Base-by-base conservation (phyloP, 2,888 invertebrate species). In the Oscheius onirici region DNA sequence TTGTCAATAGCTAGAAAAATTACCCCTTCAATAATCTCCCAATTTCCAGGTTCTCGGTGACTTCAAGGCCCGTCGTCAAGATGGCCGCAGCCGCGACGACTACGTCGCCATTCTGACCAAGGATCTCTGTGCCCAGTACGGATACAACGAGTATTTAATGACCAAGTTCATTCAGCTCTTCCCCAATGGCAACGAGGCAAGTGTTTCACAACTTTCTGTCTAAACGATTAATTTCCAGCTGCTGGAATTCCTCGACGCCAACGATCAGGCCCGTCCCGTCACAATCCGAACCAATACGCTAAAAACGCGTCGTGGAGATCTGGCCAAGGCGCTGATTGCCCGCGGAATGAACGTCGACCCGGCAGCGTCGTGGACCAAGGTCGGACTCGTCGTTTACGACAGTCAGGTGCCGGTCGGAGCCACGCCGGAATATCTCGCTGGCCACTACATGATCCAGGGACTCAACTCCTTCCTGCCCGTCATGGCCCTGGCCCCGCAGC, bases 261-360 rank as follows among this genome's bases (percentile, higher is more conserved):
- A 95, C 88, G 97, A 99, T 90, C 92, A 93, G 8, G 93, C 94
- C 71, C 91, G 99, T 72, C 99, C 99, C 0, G 90, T 97, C 34
- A 99, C 97, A 0, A 94, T 99, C 75, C 91, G 99, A 73, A 94
- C 96, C 0, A 99, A 99, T 88, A 95, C 94, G 68, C 90, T 99
- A 44, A 99, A 97, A 82, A 90, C 91, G 1, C 85, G 97, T 67
- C 73, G 86, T 54, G 81, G 85, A 26, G 86, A 85, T 55, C 73
- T 86, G 51, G 86, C 86, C 3, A 91, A 91, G 90, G 93, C 95
- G 15, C 90, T 99, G 51, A 99, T 99, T 69, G 94, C 94, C 87
- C 91, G 97, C 85, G 99, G 99, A 24, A 95, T 97, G 0, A 99
- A 99, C 90, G 91, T 99, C 77, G 97, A 99, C 90, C 97, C 97